A percentile compares a stretch with the other conserved stretches of the same genome.
phyloP scores from a whole-genome alignment of 1,140 invertebrate genomes.

The Lutraria rhynchaena region DNA sequence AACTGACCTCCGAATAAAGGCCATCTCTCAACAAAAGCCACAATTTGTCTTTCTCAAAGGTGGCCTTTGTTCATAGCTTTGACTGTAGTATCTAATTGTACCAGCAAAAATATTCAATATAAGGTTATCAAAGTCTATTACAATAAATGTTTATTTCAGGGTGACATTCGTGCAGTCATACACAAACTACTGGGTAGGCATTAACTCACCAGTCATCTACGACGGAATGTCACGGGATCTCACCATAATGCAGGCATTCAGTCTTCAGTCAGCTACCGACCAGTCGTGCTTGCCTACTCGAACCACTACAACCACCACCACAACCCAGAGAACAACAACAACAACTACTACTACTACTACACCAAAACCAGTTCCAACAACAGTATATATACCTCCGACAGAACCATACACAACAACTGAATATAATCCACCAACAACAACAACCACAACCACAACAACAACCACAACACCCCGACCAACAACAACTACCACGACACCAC shows the following conservation, averaged over 20 bases:
- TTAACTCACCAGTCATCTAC: constrained; percentile 56
- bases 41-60: too few relatives aligned
- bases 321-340: neutral
- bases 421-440: neutral
- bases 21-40: too few relatives aligned
- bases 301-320: neutral
- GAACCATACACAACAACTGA: constrained; percentile 9
- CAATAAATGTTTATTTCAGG: too few relatives aligned
- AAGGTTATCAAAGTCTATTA: too few relatives aligned
- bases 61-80: too few relatives aligned
- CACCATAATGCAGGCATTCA: constrained; percentile 56
- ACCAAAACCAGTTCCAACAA: constrained; percentile 5
- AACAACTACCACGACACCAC: neutral
- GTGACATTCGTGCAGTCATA: constrained; percentile 58
- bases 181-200: constrained; percentile 56
- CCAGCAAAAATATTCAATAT: too few relatives aligned
- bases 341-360: constrained; percentile 4
- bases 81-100: too few relatives aligned
- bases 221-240: constrained; percentile 54
- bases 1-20: too few relatives aligned
- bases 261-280: constrained; percentile 46
- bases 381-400: neutral
- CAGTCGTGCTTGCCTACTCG: constrained; percentile 37
- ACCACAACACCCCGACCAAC: constrained; percentile 14
- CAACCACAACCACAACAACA: neutral